phyloP scores from a whole-genome alignment of 2,113 vertebrate genomes.

The Butorides virescens region DNA sequence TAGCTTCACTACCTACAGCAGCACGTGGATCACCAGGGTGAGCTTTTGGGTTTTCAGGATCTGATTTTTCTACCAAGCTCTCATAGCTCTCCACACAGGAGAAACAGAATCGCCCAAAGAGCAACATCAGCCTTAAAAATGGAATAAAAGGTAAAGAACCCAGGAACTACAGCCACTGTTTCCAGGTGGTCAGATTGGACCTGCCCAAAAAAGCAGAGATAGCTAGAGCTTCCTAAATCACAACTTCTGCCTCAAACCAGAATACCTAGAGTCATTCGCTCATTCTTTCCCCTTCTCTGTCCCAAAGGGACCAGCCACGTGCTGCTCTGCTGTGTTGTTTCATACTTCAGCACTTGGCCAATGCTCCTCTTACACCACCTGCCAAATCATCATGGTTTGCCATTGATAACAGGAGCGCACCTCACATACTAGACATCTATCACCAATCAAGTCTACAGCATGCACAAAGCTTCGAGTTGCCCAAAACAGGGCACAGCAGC shows the following conservation, averaged over 20 bases:
- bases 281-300: background rate
- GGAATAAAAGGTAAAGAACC: background rate
- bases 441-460: background rate
- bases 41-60: background rate
- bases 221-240: background rate
- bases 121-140: background rate
- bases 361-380: background rate
- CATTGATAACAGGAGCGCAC: accelerated
- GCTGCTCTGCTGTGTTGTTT: background rate
- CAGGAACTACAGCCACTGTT: background rate
- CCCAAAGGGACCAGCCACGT: background rate
- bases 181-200: background rate
- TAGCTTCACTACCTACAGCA: background rate
- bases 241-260: background rate
- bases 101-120: background rate
- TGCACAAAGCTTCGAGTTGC: background rate
- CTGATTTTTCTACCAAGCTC: background rate
- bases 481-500: background rate
- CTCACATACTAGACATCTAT: no score
- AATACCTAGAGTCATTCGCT: background rate
- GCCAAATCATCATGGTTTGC: background rate
- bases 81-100: background rate
- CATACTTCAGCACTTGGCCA: background rate
- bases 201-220: background rate
- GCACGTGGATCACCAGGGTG: background rate